A percentile compares a stretch with the other conserved stretches of the same genome.
Conservation (phyloP, 1,140 invertebrate species). For the Anastatus disparis region DNA sequence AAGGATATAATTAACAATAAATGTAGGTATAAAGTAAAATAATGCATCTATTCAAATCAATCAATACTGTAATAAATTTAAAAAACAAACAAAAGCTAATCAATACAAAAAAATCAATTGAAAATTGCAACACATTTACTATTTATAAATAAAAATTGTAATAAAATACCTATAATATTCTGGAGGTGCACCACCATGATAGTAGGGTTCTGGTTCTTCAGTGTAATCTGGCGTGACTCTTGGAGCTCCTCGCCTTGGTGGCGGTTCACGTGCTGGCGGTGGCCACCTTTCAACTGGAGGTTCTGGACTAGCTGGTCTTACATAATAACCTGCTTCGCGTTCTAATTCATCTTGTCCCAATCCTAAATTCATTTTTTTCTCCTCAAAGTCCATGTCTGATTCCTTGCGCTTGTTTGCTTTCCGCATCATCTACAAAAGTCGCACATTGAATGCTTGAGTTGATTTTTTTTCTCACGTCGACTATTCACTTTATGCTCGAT, state of each 20-base stretch:
- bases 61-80: background rate
- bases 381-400: constrained; percentile 95
- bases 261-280: constrained; percentile 48
- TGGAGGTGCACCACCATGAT: constrained; percentile 49
- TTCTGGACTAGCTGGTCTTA: constrained; percentile 70
- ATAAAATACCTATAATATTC: constrained; percentile 60
- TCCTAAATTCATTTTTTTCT: constrained; percentile 93
- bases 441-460: no score
- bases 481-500: no score
- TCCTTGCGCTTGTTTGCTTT: constrained; percentile 93
- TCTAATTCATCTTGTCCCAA: constrained; percentile 87
- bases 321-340: constrained; percentile 87
- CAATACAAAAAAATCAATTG: background rate
- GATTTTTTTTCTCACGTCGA: no score
- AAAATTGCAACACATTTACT: background rate
- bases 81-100: background rate
- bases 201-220: constrained; percentile 61
- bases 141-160: no score
- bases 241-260: constrained; percentile 52
- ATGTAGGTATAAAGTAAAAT: no score
- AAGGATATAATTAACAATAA: no score
- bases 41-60: background rate
- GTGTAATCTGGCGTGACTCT: constrained; percentile 62
- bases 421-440: constrained; percentile 78
- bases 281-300: constrained; percentile 62